Conservation (phyloP, 1,140 invertebrate genomes). For the Amphibalanus amphitrite region DNA sequence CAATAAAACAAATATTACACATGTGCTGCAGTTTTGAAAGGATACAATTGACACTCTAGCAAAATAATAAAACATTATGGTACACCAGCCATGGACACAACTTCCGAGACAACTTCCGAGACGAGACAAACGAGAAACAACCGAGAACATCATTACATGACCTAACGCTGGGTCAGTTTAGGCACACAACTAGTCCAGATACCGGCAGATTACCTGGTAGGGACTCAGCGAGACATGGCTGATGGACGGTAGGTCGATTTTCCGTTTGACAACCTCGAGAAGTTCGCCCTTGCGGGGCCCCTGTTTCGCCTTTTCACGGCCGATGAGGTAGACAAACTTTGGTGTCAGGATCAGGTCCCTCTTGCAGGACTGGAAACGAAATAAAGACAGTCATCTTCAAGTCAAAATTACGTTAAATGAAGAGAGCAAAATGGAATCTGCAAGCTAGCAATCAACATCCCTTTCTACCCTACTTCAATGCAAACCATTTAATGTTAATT, state of each 20-base stretch:
- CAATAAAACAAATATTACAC: too few species aligned
- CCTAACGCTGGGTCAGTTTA: neutral
- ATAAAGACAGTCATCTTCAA: too few species aligned
- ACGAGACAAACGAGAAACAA: conserved; percentile 19
- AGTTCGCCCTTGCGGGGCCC: conserved; percentile 38
- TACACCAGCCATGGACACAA: too few species aligned
- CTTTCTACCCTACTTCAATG: too few species aligned
- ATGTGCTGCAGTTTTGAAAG: too few species aligned
- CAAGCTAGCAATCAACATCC: too few species aligned
- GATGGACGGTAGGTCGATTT: conserved; percentile 40
- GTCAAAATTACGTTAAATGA: too few species aligned
- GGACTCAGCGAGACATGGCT: neutral
- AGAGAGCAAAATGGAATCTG: too few species aligned
- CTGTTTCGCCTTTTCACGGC: conserved; percentile 37
- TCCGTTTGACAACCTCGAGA: conserved; percentile 46
- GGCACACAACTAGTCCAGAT: too few species aligned
- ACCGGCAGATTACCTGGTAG: conserved; percentile 36
- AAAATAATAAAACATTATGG: too few species aligned
- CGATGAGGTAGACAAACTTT: conserved; percentile 42
- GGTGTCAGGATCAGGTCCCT: conserved; percentile 48
- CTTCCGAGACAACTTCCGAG: conserved; percentile 8
- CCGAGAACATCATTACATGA: neutral
- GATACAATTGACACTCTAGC: too few species aligned
- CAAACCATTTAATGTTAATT: too few species aligned
- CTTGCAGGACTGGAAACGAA: conserved; percentile 27